Percentiles rank a stretch among this genome's conserved stretches.
phyloP scores from a whole-genome alignment of 2,888 invertebrate genomes.

The Aquatica leii region DNA sequence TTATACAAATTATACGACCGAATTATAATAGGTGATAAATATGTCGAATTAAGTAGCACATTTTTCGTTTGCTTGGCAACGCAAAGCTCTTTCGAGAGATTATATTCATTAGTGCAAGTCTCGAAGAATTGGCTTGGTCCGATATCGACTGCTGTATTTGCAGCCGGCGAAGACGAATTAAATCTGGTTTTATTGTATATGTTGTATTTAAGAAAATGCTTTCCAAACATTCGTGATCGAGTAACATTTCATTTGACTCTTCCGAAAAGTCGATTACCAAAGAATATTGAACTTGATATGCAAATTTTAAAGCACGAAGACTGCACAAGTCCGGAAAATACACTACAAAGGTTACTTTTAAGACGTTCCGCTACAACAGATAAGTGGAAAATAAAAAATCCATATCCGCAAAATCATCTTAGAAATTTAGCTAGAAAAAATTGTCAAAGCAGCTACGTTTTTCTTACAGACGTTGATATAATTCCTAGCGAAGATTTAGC shows the following conservation, averaged over 20 bases:
- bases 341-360: conserved; percentile 67
- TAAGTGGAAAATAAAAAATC: conserved; percentile 77
- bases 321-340: conserved; percentile 75
- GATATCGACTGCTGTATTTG: conserved; percentile 83
- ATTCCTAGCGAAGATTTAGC: conserved; percentile 81
- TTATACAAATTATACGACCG: conserved; percentile 79
- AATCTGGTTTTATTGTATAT: conserved; percentile 76
- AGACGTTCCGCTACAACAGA: conserved; percentile 69
- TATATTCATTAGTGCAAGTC: conserved; percentile 78
- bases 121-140: conserved; percentile 87
- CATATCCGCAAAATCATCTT: conserved; percentile 90
- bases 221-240: conserved; percentile 74
- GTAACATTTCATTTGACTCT: conserved; percentile 79
- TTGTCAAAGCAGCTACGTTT: conserved; percentile 81
- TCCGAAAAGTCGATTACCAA: conserved; percentile 66
- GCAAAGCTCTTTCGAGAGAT: conserved; percentile 84
- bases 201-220: conserved; percentile 78
- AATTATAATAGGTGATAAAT: conserved; percentile 73
- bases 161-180: conserved; percentile 80
- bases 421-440: conserved; percentile 87
- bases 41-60: conserved; percentile 66
- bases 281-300: conserved; percentile 51
- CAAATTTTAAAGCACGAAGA: conserved; percentile 60
- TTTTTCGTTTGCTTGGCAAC: conserved; percentile 80
- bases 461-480: conserved; percentile 88